Conservation (phyloP, 2,113 vertebrate species). For the Stictonetta naevosa region DNA sequence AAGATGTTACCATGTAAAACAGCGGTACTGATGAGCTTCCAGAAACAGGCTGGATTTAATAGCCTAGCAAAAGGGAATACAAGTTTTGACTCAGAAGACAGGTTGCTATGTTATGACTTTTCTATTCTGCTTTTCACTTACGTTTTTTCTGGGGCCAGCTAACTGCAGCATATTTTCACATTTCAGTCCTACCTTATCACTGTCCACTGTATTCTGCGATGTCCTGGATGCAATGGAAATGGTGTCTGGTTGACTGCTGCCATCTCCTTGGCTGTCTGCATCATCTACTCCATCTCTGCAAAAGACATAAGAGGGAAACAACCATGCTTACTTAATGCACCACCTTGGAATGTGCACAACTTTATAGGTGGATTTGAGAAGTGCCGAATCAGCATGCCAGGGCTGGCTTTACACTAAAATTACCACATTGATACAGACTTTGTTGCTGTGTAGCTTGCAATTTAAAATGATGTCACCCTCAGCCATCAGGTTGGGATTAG, state of each 20-base stretch:
- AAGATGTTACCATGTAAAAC: not conserved
- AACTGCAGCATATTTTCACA: not conserved
- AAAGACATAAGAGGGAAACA: conserved; percentile 27
- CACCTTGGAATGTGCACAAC: conserved; percentile 5
- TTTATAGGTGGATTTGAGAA: conserved; percentile 25
- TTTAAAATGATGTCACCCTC: conserved; percentile 32
- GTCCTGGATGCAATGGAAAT: conserved; percentile 97
- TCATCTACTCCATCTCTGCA: conserved; percentile 93
- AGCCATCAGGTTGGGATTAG: conserved; percentile 24
- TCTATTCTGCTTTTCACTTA: not conserved
- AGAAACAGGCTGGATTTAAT: not conserved
- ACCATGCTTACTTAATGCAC: not conserved
- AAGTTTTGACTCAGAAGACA: not conserved
- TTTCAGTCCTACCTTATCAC: conserved; percentile 91
- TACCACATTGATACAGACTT: not conserved
- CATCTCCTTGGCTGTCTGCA: conserved; percentile 95
- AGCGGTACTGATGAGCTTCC: not conserved
- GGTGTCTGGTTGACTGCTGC: conserved; percentile 97
- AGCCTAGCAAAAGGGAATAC: not conserved
- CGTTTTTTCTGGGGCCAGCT: not conserved
- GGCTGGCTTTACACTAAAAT: conserved; percentile 18
- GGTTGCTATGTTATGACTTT: not conserved
- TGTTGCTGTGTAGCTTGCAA: not conserved
- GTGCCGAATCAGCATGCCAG: not conserved
- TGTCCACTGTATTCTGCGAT: conserved; percentile 97